Conservation (phyloP, 1,140 invertebrate genomes). For the Drosophila lowei region DNA sequence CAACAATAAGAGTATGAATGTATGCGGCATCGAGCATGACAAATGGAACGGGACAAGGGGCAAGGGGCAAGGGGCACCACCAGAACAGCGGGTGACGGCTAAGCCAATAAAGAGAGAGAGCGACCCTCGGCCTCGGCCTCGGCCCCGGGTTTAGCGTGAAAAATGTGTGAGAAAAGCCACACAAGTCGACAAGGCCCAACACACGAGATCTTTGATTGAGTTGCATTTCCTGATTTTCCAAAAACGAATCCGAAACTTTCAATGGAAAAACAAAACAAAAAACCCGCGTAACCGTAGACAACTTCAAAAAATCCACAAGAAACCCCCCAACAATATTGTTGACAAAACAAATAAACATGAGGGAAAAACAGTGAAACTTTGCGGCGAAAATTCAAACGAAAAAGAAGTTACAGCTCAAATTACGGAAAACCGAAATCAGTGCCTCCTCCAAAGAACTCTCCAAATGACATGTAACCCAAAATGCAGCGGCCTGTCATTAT, state of each 20-base stretch:
- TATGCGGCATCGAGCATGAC: constrained; percentile 38
- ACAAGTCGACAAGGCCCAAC: constrained; percentile 54
- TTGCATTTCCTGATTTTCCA: constrained; percentile 59
- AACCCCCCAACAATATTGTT: constrained; percentile 45
- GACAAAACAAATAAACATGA: constrained; percentile 79
- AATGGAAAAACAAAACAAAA: constrained; percentile 54
- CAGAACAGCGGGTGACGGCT: constrained; percentile 58
- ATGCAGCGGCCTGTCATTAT: constrained; percentile 57
- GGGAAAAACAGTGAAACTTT: constrained; percentile 29
- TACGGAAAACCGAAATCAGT: constrained; percentile 21
- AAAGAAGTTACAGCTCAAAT: constrained; percentile 66
- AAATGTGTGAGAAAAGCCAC: constrained; percentile 78
- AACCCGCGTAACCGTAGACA: constrained; percentile 60
- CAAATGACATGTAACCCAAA: background rate
- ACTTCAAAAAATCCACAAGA: constrained; percentile 48
- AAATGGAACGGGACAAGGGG: constrained; percentile 51
- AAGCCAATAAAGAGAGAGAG: constrained; percentile 63
- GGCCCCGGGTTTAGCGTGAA: constrained; percentile 58
- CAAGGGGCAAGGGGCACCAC: background rate
- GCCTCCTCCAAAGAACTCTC: too few species aligned
- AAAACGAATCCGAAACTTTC: constrained; percentile 61
- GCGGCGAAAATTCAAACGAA: constrained; percentile 60
- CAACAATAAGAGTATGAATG: constrained; percentile 35
- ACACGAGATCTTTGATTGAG: constrained; percentile 61
- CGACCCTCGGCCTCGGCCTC: constrained; percentile 17